Conservation (phyloP, 2,888 invertebrate species). For the Ceramica pisi region DNA sequence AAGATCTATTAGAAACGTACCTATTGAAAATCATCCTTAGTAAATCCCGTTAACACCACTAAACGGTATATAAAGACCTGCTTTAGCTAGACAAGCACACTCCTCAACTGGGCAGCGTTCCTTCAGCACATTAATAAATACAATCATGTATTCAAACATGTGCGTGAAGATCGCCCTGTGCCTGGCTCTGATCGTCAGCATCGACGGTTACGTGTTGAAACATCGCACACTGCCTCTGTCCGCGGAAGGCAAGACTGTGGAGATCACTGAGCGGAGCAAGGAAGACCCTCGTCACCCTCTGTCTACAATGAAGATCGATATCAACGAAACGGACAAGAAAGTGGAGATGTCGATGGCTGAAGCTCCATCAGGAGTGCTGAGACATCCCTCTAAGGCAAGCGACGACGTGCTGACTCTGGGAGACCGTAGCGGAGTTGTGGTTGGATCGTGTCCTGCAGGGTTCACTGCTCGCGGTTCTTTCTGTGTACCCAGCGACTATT, state of each 20-base stretch:
- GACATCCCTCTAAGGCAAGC: constrained; percentile 2
- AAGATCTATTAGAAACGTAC: too few species aligned
- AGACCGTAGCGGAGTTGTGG: constrained; percentile 57
- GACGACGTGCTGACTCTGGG: constrained; percentile 36
- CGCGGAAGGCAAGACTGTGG: constrained; percentile 61
- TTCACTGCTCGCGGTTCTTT: constrained; percentile 45
- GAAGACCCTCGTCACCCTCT: constrained; percentile 32
- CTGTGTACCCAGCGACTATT: constrained; percentile 67
- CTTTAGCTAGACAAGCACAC: neutral
- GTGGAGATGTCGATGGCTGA: constrained; percentile 36
- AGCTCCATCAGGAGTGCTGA: constrained; percentile 23
- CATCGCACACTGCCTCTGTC: constrained; percentile 53
- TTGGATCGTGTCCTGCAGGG: constrained; percentile 3
- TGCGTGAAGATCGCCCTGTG: constrained; percentile 59
- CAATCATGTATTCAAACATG: constrained; percentile 49
- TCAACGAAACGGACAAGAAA: constrained; percentile 42
- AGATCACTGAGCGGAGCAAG: constrained; percentile 61
- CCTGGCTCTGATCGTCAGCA: constrained; percentile 55
- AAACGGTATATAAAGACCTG: constrained; percentile 32
- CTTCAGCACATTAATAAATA: constrained; percentile 12
- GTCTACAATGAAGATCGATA: constrained; percentile 57
- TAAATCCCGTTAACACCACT: constrained; percentile 18
- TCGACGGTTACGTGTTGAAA: constrained; percentile 60
- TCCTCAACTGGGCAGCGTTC: constrained; percentile 28
- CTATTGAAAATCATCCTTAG: too few species aligned